A percentile compares a stretch with the other conserved stretches of the same genome.
phyloP scores from a whole-genome alignment of 2,888 invertebrate species.

The Tolmerus cingulatus region DNA sequence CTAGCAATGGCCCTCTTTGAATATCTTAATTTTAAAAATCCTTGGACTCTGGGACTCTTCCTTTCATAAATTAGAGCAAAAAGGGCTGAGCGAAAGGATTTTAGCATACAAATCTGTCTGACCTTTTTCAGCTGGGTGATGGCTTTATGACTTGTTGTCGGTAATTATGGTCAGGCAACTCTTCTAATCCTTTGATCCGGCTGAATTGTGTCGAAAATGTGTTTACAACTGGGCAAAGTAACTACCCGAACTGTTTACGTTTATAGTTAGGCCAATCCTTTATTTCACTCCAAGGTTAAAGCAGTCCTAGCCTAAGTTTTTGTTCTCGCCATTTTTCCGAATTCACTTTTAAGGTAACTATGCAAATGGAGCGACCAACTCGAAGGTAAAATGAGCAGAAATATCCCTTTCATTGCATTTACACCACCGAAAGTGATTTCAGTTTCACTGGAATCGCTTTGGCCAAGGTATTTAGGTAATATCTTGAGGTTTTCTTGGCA shows the following conservation, averaged over 20 bases:
- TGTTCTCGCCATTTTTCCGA: background rate
- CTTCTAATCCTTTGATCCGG: slow-evolving; percentile 30
- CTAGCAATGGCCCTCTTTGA: background rate
- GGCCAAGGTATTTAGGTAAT: background rate
- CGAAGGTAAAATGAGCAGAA: background rate
- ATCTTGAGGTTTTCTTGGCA: background rate
- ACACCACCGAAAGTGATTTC: slow-evolving; percentile 24
- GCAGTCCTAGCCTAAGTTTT: background rate
- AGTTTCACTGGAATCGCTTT: slow-evolving; percentile 15
- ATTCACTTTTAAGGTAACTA: slow-evolving; percentile 14
- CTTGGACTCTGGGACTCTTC: background rate
- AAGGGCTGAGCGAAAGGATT: slow-evolving; percentile 7
- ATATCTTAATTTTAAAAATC: slow-evolving; percentile 1
- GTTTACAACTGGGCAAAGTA: background rate
- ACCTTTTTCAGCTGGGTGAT: background rate
- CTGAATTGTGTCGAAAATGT: background rate
- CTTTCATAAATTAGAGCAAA: slow-evolving; percentile 26
- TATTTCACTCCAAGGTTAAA: slow-evolving; percentile 14
- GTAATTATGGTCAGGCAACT: slow-evolving; percentile 30
- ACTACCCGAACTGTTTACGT: slow-evolving; percentile 11
- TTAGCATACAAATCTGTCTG: background rate
- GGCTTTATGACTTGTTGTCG: slow-evolving; percentile 13
- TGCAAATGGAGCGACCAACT: background rate
- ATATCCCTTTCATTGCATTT: slow-evolving; percentile 16
- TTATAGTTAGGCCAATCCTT: slow-evolving; percentile 24